Conservation (phyloP, 1,140 invertebrate species). For the Listronotus oregonensis region DNA sequence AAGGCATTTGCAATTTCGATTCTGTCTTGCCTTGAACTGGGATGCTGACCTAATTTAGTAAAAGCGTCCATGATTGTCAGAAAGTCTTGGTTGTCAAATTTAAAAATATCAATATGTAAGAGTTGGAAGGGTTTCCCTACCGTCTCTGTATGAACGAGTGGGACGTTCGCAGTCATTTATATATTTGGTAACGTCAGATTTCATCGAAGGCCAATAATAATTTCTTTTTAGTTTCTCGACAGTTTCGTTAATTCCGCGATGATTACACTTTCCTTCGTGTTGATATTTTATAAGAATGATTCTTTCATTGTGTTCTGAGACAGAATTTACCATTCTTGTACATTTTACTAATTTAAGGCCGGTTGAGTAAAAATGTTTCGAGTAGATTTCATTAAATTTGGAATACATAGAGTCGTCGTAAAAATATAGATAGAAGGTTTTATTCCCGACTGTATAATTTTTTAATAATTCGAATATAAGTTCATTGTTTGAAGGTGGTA, state of each 20-base stretch:
- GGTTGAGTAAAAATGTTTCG: too few relatives aligned
- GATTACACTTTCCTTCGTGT: conserved; percentile 34
- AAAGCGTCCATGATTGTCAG: conserved; percentile 31
- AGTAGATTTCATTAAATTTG: conserved; percentile 15
- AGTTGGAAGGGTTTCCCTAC: neutral
- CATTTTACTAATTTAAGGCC: conserved; percentile 17
- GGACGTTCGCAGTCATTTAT: neutral
- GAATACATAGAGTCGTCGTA: neutral
- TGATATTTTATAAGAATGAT: conserved; percentile 32
- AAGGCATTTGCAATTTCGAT: conserved; percentile 28
- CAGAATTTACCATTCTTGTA: conserved; percentile 19
- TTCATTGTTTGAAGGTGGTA: conserved; percentile 7
- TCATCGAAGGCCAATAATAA: conserved; percentile 18
- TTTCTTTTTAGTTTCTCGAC: conserved; percentile 26
- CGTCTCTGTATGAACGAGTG: neutral
- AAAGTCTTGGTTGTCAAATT: conserved; percentile 18
- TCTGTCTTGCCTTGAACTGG: conserved; percentile 14
- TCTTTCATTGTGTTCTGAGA: conserved; percentile 20
- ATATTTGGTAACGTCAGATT: conserved; percentile 7
- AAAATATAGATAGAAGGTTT: conserved; percentile 17
- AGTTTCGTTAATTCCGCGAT: conserved; percentile 31
- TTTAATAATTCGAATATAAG: conserved; percentile 17
- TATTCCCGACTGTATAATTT: too few relatives aligned
- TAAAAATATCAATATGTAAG: too few relatives aligned
- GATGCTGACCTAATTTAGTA: conserved; percentile 29